A percentile compares a stretch with the other conserved stretches of the same genome.
These are phyloP conservation scores for Philonicus albiceps DNA, from an alignment of 2,888 invertebrate species.

Conservation along the genomic window DNA sequence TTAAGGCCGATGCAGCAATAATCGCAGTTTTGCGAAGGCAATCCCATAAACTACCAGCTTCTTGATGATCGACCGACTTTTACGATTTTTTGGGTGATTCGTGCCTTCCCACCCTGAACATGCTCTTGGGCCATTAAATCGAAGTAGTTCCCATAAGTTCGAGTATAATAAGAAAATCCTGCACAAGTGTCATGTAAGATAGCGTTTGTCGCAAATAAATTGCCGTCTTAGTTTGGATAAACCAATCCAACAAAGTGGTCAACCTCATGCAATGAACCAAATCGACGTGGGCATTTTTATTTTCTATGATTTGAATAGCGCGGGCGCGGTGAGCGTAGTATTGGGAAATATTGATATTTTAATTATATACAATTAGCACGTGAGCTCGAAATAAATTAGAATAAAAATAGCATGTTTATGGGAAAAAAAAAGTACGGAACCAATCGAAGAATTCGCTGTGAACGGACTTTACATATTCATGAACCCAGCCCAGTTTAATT, in stretches of 20 bases:
- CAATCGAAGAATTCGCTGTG: neutral
- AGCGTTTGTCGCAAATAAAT: neutral
- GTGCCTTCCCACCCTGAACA: neutral
- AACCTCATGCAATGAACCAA: neutral
- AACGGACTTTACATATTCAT: neutral
- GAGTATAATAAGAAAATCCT: neutral
- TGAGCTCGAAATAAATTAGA: neutral
- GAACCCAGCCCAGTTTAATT: neutral
- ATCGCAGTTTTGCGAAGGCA: neutral
- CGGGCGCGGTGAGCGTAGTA: neutral
- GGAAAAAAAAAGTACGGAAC: neutral
- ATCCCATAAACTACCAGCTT: neutral
- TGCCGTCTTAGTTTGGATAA: neutral
- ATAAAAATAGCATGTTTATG: neutral
- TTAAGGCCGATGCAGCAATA: neutral
- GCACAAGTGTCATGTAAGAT: neutral
- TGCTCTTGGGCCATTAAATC: neutral
- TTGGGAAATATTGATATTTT: neutral
- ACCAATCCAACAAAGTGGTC: neutral
- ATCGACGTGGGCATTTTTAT: neutral
- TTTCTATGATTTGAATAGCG: neutral
- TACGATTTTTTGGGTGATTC: neutral
- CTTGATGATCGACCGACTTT: neutral
- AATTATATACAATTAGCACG: neutral
- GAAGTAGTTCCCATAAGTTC: neutral